phyloP scores from a whole-genome alignment of 1,140 invertebrate species.

The Drosophila ogumai region DNA sequence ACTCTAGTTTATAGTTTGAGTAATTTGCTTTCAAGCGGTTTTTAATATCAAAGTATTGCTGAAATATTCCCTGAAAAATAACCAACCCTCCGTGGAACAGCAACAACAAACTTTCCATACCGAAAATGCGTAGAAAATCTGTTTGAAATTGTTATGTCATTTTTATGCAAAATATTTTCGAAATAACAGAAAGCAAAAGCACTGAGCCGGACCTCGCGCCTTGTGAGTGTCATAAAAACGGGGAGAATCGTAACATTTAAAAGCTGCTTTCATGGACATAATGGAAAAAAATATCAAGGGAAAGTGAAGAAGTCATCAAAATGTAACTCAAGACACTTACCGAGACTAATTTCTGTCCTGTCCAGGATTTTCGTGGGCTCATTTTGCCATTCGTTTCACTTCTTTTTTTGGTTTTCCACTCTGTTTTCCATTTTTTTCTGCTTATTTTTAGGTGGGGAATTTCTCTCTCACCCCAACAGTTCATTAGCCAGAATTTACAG shows the following conservation, averaged over 20 bases:
- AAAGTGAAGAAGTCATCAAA: constrained; percentile 80
- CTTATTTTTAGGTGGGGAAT: constrained; percentile 7
- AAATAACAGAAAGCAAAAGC: constrained; percentile 41
- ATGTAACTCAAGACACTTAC: constrained; percentile 78
- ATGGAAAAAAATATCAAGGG: constrained; percentile 36
- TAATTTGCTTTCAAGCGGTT: constrained; percentile 76
- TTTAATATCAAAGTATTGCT: constrained; percentile 73
- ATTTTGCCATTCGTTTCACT: constrained; percentile 73
- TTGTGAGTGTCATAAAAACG: constrained; percentile 57
- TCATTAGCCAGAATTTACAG: constrained; percentile 76
- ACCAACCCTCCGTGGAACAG: constrained; percentile 6
- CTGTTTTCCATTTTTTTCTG: constrained; percentile 10
- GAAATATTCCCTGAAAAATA: constrained; percentile 56
- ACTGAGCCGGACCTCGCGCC: constrained; percentile 38
- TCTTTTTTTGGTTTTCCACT: constrained; percentile 18
- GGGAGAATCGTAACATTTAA: constrained; percentile 63
- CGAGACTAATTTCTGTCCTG: constrained; percentile 69
- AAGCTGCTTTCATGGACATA: constrained; percentile 64
- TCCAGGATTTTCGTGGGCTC: constrained; percentile 43
- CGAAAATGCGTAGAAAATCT: constrained; percentile 70
- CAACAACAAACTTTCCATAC: constrained; percentile 29
- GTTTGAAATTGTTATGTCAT: constrained; percentile 78
- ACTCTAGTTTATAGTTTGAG: constrained; percentile 57
- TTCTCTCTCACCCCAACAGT: constrained; percentile 45
- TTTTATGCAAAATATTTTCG: constrained; percentile 75